phyloP scores from a whole-genome alignment of 2,113 vertebrate species.

The Gavia stellata region DNA sequence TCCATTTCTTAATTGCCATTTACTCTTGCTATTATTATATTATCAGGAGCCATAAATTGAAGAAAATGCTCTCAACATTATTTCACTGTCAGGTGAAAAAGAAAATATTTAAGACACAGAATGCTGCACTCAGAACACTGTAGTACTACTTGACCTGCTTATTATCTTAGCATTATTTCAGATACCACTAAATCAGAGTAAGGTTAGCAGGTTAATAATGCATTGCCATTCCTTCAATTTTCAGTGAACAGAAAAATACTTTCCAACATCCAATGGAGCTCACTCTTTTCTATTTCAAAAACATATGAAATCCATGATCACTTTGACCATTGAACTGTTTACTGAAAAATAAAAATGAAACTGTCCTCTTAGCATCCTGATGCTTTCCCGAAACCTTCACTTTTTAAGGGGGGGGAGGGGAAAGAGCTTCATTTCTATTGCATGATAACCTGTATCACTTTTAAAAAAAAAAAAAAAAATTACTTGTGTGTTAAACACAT shows the following conservation, averaged over 20 bases:
- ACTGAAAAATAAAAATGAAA: not conserved
- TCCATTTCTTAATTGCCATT: slow-evolving; percentile 11
- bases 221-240: not conserved
- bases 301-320: not conserved
- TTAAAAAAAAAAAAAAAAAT: not conserved
- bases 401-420: not conserved
- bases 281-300: not conserved
- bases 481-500: rapidly evolving
- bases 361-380: not conserved
- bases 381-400: rapidly evolving
- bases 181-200: not conserved
- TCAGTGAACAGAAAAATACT: not conserved
- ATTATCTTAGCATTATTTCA: slow-evolving; percentile 18
- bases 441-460: not conserved
- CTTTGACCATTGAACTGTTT: not conserved
- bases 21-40: not conserved
- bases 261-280: not conserved
- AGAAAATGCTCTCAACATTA: not conserved
- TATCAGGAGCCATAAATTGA: not conserved
- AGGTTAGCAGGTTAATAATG: not conserved
- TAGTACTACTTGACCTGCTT: not conserved
- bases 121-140: not conserved
- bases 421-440: not conserved
- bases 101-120: not conserved
- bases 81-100: not conserved